Evolutionary conservation across 64 coral and sea anemone species (phyloP), one percentile per base, ranked within the genome.

Genomic region (Pachyseris speciosa): DNA sequence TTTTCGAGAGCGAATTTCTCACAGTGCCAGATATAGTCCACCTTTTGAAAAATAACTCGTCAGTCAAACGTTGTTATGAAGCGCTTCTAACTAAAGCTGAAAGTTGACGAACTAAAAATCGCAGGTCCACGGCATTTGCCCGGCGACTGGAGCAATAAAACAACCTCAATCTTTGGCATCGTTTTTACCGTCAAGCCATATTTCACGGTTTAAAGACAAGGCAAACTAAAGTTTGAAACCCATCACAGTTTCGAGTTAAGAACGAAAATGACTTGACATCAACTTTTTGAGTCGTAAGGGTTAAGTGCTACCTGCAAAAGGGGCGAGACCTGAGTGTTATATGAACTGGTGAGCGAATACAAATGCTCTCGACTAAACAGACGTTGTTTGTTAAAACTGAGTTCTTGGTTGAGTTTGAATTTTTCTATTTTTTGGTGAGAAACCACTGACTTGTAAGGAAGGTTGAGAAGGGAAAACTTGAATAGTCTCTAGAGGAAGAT

Each of bases 221-320:
- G 27, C 24, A 5, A 61, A 25, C 20, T 8, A 9, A 61, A 25
- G 27, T 17, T 27, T 20, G 19, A 58, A 61, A 27, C 58, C 43
- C 43, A 55, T 20, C 51, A 55, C 10, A 16, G 51, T 55, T 16
- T 61, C n/a, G n/a, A 16, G 17, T 61, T 24, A 61, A 6, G 12
- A 25, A 45, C 16, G 16, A 9, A 55, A 13, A 9, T 33, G 30
- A 2, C 7, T 70, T 70, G 36, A 36, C 13, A 37, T 26, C 51
- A 55, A 17, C 51, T 19, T 11, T 63, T 22, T 37, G 13, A 6
- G 7, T 70, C 16, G 9, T 39, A 41, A 33, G 40, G 49, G 53
- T 81, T 61, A 61, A 60, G 20, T 61, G 77, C 4, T 34, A 81
- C 77, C 77, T 81, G 77, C 0, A 57, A 61, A 60, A 25, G 48